Evolutionary conservation across 92 coral and sea anemone species (phyloP).

Genomic region (Porites cylindrica): DNA sequence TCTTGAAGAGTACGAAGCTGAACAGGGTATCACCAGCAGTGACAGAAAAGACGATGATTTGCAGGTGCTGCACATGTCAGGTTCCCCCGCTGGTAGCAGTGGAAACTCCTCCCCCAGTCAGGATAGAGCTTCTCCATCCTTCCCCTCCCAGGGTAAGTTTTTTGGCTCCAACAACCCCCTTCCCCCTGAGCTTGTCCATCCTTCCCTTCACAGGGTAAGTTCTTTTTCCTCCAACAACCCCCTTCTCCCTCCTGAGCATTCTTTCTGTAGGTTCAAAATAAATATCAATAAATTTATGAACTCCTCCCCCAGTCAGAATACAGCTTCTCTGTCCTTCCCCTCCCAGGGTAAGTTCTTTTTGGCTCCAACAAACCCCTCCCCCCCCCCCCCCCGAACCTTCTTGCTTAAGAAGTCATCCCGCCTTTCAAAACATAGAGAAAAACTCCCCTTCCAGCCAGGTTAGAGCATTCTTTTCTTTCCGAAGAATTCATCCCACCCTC

Average conservation of each 20-base stretch:
- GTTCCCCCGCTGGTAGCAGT: conserved; percentile 87
- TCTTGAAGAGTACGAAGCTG: conserved; percentile 95
- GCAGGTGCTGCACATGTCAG: conserved; percentile 66
- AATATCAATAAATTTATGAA: not conserved
- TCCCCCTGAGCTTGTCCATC: too few species aligned
- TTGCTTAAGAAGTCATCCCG: too few species aligned
- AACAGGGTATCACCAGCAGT: conserved; percentile 97
- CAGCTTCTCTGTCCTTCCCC: conserved; percentile 72
- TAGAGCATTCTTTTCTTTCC: too few species aligned
- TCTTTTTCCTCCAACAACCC: too few species aligned
- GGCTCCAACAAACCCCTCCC: not conserved
- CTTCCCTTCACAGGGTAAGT: too few species aligned
- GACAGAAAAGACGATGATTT: conserved; percentile 92
- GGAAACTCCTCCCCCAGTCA: conserved; percentile 81
- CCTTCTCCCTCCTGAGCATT: too few species aligned
- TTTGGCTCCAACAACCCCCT: not conserved
- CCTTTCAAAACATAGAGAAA: too few species aligned
- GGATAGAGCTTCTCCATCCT: conserved; percentile 75
- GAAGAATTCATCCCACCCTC: too few species aligned
- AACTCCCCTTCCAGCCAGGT: too few species aligned
- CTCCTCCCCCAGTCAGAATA: conserved; percentile 68
- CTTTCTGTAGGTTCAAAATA: too few species aligned
- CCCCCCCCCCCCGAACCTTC: too few species aligned
- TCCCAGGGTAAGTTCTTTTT: conserved; percentile 64
- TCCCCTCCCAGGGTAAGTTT: conserved; percentile 70